Conservation (phyloP, 64 coral and sea anemone genomes). For the Montipora foliosa region DNA sequence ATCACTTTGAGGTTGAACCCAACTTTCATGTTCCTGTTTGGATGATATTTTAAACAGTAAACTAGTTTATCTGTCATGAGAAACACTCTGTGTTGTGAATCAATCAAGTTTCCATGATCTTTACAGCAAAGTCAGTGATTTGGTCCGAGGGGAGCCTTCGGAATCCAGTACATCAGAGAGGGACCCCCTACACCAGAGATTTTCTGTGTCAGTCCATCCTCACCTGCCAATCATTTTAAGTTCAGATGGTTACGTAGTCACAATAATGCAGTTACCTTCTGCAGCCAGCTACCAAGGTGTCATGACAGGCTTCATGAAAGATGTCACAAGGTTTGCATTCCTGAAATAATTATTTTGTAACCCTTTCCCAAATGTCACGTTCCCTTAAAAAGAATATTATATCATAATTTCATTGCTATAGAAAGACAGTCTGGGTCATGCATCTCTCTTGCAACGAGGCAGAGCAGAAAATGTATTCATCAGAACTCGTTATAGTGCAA, state of each 20-base stretch:
- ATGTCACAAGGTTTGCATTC: slow-evolving; percentile 68
- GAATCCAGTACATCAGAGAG: slow-evolving; percentile 62
- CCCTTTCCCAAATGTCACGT: neutral
- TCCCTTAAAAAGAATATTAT: neutral
- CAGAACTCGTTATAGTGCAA: too few species aligned
- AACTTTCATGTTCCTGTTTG: too few species aligned
- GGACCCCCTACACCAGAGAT: slow-evolving; percentile 81
- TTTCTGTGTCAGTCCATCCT: slow-evolving; percentile 85
- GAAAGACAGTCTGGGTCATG: too few species aligned
- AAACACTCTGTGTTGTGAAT: neutral
- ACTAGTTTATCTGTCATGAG: neutral
- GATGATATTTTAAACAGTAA: too few species aligned
- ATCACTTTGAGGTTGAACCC: too few species aligned
- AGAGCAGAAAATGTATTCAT: too few species aligned
- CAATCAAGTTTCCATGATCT: neutral
- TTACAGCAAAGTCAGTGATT: neutral
- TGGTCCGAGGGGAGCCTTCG: neutral
- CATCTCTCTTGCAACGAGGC: too few species aligned
- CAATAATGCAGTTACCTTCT: slow-evolving; percentile 78
- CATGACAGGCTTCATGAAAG: slow-evolving; percentile 80
- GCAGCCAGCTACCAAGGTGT: slow-evolving; percentile 73
- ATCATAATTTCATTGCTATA: too few species aligned
- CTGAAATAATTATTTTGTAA: neutral
- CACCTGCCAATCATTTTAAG: slow-evolving; percentile 80
- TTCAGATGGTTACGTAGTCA: slow-evolving; percentile 98